Base-by-base conservation (phyloP, 2,888 invertebrate genomes). In the Cheilosia vulpina region DNA sequence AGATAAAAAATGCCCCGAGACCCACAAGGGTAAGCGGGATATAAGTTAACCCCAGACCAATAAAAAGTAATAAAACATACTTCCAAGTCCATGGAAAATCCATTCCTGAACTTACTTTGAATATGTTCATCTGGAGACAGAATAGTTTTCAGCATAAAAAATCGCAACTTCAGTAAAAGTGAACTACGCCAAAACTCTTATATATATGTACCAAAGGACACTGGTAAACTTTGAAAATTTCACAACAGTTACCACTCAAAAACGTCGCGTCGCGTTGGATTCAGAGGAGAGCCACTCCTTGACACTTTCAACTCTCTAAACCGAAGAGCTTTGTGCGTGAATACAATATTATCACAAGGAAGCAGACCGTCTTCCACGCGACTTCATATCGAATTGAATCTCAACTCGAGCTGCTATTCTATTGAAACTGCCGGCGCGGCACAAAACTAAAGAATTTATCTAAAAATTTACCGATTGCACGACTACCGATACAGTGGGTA, bases 391-490 rank as follows among this genome's bases (percentile, higher is more conserved):
- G 69, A 75, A 69, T 75, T 75, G 65, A 52, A 52, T 43, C 72
- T 69, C 45, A 50, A 57, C 45, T 63, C 68, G 27, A 63, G 43
- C 43, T 17, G 38, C 15, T 11, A 9, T 50, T 15, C 24, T 38
- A 55, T 68, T 21, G 55, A 69, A 19, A 82, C 38, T 62, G 15
- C 24, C 45, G 53, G 11, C 21, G 9, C 21, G 45, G 53, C 62
- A 73, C 62, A 31, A 17, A 52, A 68, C 15, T 43, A 19, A 38
- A 53, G 19, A 84, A 75, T 75, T 84, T 84, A 84, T 84, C 83
- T 84, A 79, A 83, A 24, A 73, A 38, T 55, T 31, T 31, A 73
- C 24, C 55, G 41, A 58, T 65, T 71, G 43, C 47, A 47, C 21
- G 24, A 31, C 34, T 21, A 62, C 62, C 9, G 24, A 27, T 27